Percentiles rank a stretch among this genome's conserved stretches.
Conservation (phyloP, 92 coral and sea anemone species). For the Zoanthus sansibaricus region DNA sequence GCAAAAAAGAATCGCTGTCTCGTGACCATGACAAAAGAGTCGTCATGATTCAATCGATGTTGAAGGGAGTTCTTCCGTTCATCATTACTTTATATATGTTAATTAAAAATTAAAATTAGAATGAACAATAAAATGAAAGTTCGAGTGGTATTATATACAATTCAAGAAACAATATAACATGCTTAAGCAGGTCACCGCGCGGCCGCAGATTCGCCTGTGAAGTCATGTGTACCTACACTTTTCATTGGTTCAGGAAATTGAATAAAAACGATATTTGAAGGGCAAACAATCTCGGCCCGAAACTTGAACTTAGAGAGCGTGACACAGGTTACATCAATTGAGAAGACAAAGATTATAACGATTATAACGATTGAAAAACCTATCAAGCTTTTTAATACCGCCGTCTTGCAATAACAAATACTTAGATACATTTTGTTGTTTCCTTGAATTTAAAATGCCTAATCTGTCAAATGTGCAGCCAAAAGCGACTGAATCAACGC, state of each 20-base stretch:
- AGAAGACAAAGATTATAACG: background rate
- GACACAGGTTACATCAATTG: background rate
- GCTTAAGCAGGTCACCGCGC: background rate
- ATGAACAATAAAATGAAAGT: background rate
- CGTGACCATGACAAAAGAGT: background rate
- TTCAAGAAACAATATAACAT: slow-evolving; percentile 10
- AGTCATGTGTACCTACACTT: slow-evolving; percentile 19
- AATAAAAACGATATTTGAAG: background rate
- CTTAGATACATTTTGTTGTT: background rate
- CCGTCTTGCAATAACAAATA: background rate
- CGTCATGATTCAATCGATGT: background rate
- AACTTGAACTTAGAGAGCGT: background rate
- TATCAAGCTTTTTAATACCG: background rate
- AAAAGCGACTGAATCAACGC: slow-evolving; percentile 32
- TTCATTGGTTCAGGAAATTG: background rate
- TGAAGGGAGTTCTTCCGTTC: background rate
- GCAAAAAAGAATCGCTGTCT: background rate
- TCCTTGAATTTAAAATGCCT: background rate
- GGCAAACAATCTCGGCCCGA: background rate
- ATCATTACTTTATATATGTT: background rate
- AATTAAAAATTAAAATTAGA: slow-evolving; percentile 4
- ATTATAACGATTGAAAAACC: background rate
- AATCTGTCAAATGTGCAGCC: background rate
- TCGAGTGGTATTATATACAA: background rate
- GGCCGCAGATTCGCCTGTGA: background rate